Percentiles rank a stretch among this genome's conserved stretches.
Evolutionary conservation across 2,888 invertebrate species (phyloP).

Genomic region (Villa cingulata): DNA sequence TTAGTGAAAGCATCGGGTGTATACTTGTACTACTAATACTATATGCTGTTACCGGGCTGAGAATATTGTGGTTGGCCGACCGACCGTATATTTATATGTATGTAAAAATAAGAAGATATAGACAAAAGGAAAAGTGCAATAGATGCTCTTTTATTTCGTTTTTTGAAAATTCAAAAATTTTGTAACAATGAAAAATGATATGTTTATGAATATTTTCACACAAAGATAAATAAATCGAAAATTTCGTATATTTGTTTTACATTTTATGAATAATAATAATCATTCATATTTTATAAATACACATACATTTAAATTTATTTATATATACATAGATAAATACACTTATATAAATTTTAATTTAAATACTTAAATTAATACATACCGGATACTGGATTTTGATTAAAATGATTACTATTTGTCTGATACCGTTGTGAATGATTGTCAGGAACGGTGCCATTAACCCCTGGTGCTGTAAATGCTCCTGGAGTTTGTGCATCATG

Average conservation of each 20-base stretch:
- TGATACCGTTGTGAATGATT: conserved; percentile 37
- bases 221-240: too few species aligned
- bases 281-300: too few species aligned
- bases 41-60: conserved; percentile 8
- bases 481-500: conserved; percentile 34
- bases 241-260: neutral
- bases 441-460: conserved; percentile 26
- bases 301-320: neutral
- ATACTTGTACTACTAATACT: neutral
- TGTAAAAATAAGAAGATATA: too few species aligned
- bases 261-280: too few species aligned
- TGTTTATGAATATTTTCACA: too few species aligned
- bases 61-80: neutral
- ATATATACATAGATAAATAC: neutral
- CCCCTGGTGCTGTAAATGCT: conserved; percentile 32
- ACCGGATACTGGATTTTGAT: conserved; percentile 27
- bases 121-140: too few species aligned
- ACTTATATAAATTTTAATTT: too few species aligned
- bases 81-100: neutral
- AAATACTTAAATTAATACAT: too few species aligned
- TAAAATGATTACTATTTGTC: conserved; percentile 37
- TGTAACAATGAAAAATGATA: too few species aligned
- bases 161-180: too few species aligned
- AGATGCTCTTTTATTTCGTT: too few species aligned
- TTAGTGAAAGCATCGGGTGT: conserved; percentile 13